Conservation (phyloP, 92 coral and sea anemone genomes). For the Porites cylindrica region DNA sequence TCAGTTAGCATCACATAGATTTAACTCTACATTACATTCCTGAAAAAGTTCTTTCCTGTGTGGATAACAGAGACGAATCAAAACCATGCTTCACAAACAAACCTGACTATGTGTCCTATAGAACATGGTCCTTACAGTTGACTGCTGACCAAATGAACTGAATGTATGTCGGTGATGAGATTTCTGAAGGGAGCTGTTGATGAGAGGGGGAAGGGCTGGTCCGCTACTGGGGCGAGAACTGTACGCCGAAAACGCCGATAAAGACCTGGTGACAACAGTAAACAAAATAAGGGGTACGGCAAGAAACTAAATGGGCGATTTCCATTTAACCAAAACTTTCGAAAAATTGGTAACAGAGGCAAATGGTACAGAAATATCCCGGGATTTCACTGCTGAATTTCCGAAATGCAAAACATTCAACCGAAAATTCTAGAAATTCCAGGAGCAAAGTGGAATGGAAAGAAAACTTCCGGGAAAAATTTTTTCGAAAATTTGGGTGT, state of each 20-base stretch:
- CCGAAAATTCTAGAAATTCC: no score
- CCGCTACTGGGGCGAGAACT: constrained; percentile 88
- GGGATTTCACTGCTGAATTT: no score
- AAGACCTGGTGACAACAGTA: constrained; percentile 60
- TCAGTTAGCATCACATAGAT: no score
- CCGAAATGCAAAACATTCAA: no score
- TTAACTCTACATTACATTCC: background rate
- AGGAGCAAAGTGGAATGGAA: no score
- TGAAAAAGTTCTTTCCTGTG: background rate
- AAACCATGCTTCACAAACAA: background rate
- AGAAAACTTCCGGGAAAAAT: no score
- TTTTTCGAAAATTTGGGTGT: no score
- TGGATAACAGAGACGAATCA: background rate
- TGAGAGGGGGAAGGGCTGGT: constrained; percentile 87
- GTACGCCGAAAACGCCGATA: constrained; percentile 96
- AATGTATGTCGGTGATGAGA: constrained; percentile 71
- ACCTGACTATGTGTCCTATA: constrained; percentile 72
- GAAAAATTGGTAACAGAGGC: no score
- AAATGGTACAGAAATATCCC: no score
- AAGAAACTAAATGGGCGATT: background rate
- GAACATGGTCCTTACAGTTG: constrained; percentile 47
- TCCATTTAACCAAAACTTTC: no score
- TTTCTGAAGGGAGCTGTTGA: constrained; percentile 70
- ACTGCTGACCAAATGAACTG: constrained; percentile 79
- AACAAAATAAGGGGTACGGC: background rate